Evolutionary conservation across 1,140 invertebrate species (phyloP).

Genomic region (Ceratina japonica): DNA sequence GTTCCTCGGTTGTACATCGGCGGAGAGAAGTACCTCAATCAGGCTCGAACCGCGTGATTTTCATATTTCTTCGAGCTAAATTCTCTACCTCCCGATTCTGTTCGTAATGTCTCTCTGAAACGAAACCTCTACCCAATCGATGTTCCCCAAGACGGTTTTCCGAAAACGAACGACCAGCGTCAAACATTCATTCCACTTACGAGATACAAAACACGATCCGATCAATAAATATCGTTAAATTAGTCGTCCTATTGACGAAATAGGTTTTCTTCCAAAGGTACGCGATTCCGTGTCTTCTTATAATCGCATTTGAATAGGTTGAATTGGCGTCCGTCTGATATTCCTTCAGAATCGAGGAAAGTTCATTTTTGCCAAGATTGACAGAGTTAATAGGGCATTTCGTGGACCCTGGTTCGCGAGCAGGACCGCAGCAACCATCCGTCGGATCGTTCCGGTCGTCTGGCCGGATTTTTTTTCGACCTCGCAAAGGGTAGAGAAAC

Average conservation of each 20-base stretch:
- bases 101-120: not conserved
- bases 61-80: constrained; percentile 69
- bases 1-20: constrained; percentile 44
- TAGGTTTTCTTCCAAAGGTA: too few relatives aligned
- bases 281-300: too few relatives aligned
- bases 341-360: not conserved
- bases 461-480: constrained; percentile 48
- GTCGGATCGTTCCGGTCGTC: constrained; percentile 8
- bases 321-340: not conserved
- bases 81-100: not conserved
- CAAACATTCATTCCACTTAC: too few relatives aligned
- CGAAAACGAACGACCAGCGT: too few relatives aligned
- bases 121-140: not conserved
- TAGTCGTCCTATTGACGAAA: too few relatives aligned
- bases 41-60: constrained; percentile 68
- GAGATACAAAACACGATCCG: too few relatives aligned
- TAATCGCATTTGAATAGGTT: not conserved
- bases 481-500: constrained; percentile 13
- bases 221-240: too few relatives aligned
- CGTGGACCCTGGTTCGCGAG: not conserved
- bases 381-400: constrained; percentile 5
- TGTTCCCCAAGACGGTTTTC: too few relatives aligned
- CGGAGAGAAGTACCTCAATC: constrained; percentile 67
- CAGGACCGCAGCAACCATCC: constrained; percentile 39
- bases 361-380: not conserved